Conservation (phyloP, 2,888 invertebrate genomes). For the Eupeodes latifasciatus region DNA sequence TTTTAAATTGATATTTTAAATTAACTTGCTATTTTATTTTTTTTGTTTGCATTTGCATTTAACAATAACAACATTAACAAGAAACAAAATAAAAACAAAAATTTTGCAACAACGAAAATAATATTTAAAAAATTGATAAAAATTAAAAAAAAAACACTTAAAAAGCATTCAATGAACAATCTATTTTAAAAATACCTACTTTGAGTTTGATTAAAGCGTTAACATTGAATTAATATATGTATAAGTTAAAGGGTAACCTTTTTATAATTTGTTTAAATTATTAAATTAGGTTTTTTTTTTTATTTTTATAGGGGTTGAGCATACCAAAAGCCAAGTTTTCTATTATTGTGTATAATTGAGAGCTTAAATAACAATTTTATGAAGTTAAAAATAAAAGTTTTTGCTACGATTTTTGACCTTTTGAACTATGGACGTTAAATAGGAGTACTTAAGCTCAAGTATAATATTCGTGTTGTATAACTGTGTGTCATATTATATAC, state of each 20-base stretch:
- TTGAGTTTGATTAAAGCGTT: slow-evolving; percentile 21
- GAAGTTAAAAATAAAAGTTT: too few relatives aligned
- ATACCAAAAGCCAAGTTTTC: too few relatives aligned
- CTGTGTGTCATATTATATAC: not conserved
- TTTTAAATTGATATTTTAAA: slow-evolving; percentile 29
- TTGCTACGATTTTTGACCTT: too few relatives aligned
- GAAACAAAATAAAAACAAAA: not conserved
- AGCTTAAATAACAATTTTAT: too few relatives aligned
- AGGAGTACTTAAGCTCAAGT: too few relatives aligned
- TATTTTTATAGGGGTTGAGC: too few relatives aligned
- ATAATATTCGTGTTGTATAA: not conserved
- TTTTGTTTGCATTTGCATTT: slow-evolving; percentile 6
- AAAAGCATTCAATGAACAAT: slow-evolving; percentile 17
- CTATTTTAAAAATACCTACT: not conserved
- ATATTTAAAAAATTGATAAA: too few relatives aligned
- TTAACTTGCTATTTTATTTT: slow-evolving; percentile 16
- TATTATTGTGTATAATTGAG: too few relatives aligned
- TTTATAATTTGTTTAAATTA: too few relatives aligned
- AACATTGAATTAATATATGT: not conserved
- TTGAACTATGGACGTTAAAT: too few relatives aligned
- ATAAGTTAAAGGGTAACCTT: too few relatives aligned
- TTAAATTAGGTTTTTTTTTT: too few relatives aligned
- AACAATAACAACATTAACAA: slow-evolving; percentile 35
- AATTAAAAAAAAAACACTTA: not conserved
- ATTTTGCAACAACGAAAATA: not conserved